Percentiles rank a stretch among this genome's conserved stretches.
Conservation (phyloP, 2,888 invertebrate species). For the Trichopria drosophilae region DNA sequence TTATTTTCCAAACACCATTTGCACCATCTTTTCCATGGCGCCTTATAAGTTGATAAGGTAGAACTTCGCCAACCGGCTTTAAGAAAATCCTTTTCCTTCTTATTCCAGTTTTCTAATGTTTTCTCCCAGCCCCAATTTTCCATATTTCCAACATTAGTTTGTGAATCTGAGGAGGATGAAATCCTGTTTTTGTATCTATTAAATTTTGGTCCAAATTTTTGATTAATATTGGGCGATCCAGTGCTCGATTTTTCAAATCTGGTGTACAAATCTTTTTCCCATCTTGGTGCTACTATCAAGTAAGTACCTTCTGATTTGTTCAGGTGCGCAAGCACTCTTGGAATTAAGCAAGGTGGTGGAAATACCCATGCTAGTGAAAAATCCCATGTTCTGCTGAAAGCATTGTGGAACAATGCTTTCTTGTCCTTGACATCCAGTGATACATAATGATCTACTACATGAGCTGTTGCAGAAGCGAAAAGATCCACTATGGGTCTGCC, state of each 20-base stretch:
- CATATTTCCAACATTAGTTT: not conserved
- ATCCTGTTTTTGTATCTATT: not conserved
- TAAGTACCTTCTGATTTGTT: conserved; percentile 10
- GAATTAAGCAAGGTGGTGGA: conserved; percentile 22
- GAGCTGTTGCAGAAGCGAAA: conserved; percentile 13
- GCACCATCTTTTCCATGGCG: not conserved
- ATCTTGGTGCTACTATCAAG: conserved; percentile 25
- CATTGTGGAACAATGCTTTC: conserved; percentile 13
- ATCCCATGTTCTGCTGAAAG: conserved; percentile 16
- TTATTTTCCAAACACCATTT: too few relatives aligned
- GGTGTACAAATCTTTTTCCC: conserved; percentile 24
- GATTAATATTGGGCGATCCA: conserved; percentile 8
- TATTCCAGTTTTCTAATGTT: not conserved
- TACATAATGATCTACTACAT: conserved; percentile 7
- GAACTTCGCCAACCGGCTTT: too few relatives aligned
- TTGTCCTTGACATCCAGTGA: conserved; percentile 12
- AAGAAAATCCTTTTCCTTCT: not conserved
- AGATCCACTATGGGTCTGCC: conserved; percentile 13
- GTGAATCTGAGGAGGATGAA: not conserved
- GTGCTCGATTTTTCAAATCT: conserved; percentile 7
- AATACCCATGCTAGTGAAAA: conserved; percentile 16
- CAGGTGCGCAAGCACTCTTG: conserved; percentile 12
- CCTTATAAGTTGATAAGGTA: not conserved
- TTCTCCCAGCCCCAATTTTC: conserved; percentile 3
- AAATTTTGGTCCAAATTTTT: not conserved